Percentiles rank a stretch among this genome's conserved stretches.
phyloP scores from a whole-genome alignment of 1,140 invertebrate genomes.

The Sitophilus oryzae region DNA sequence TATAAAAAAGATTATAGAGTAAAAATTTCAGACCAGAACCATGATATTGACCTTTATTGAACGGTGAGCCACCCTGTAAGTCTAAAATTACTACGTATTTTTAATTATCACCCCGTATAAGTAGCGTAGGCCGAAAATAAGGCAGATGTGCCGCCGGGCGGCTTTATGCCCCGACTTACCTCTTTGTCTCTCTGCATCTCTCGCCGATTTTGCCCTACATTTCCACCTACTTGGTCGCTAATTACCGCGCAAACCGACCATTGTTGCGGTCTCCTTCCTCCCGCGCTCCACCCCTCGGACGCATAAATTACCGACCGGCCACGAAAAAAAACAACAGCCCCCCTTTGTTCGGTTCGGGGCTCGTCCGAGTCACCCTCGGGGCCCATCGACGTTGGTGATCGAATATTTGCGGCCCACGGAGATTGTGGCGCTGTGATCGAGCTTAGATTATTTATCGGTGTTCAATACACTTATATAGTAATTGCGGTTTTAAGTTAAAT shows the following conservation, averaged over 20 bases:
- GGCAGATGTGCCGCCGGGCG: conserved; percentile 36
- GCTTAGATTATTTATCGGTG: conserved; percentile 1
- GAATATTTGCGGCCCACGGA: background rate
- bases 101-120: too few relatives aligned
- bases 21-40: too few relatives aligned
- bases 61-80: too few relatives aligned
- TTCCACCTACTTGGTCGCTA: conserved; percentile 43
- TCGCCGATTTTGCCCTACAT: conserved; percentile 35
- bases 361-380: background rate
- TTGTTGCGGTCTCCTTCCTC: background rate
- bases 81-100: too few relatives aligned
- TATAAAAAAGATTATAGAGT: too few relatives aligned
- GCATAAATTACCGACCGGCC: conserved; percentile 40
- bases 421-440: conserved; percentile 7
- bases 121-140: conserved; percentile 20
- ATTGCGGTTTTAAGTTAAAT: too few relatives aligned
- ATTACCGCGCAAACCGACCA: conserved; percentile 36
- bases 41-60: too few relatives aligned
- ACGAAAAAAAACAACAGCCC: conserved; percentile 10
- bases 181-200: conserved; percentile 39
- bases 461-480: background rate
- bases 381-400: background rate
- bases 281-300: too few relatives aligned
- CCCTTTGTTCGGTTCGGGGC: conserved; percentile 1
- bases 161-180: conserved; percentile 35